Evolutionary conservation across 2,113 vertebrate genomes (phyloP).

Genomic region (Pristiophorus japonicus): DNA sequence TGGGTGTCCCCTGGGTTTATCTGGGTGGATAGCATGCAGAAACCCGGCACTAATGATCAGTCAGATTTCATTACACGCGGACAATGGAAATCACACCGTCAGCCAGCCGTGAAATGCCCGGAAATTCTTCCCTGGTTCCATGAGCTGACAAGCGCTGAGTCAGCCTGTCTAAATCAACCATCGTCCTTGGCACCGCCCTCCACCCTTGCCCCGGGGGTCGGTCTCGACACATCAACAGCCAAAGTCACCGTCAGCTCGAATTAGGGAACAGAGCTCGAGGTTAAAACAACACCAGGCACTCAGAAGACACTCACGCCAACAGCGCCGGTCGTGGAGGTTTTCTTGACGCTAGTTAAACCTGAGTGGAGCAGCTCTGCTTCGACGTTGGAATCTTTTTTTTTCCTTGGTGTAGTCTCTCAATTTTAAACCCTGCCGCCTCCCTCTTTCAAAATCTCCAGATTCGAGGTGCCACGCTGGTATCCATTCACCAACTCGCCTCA

Average conservation of each 20-base stretch:
- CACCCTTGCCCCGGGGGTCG: background rate
- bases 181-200: background rate
- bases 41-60: background rate
- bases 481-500: background rate
- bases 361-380: background rate
- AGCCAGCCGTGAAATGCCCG: background rate
- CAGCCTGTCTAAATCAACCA: background rate
- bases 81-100: background rate
- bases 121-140: background rate
- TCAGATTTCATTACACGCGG: background rate
- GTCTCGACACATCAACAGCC: background rate
- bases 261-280: background rate
- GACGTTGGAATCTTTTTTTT: background rate
- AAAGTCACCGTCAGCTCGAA: background rate
- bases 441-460: too few relatives aligned
- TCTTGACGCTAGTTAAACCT: background rate
- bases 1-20: too few relatives aligned
- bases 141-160: background rate
- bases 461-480: background rate
- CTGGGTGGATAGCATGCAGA: background rate
- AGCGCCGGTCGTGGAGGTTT: too few relatives aligned
- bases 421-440: too few relatives aligned
- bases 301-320: background rate
- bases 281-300: background rate
- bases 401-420: too few relatives aligned